Evolutionary conservation across 2,888 invertebrate genomes (phyloP), one percentile per base, ranked within the genome.

Genomic region (Meandrusa payeni): DNA sequence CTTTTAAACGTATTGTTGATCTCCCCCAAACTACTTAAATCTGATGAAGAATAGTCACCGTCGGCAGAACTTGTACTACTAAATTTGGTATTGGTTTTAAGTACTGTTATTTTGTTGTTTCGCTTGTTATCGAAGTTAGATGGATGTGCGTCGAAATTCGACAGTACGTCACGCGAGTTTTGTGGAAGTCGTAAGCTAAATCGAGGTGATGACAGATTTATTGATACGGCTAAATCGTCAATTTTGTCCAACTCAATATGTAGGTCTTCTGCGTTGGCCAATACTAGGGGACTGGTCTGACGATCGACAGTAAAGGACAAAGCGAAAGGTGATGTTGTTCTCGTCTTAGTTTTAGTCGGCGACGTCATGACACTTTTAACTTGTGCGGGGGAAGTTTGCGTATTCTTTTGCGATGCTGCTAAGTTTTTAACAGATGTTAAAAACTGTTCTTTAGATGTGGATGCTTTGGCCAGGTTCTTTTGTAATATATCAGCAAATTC

Each of bases 341-440:
- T 72, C 1, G 81, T 81, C 55, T 83, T 85, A 6, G 77, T 78
- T 52, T 50, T 70, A 11, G 71, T 76, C 2, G 88, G 88, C 7
- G 88, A 88, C 1, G 88, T 88, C 86, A 85, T 88, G 0, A 81
- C 70, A 55, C 73, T 67, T 57, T 81, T 85, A 0, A 78, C 78
- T 24, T 69, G 81, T 19, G 79, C 75, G 2, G 87, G 87, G 3
- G 88, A 86, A 0, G 88, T 88, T 55, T 88, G 88, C 2, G 88
- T 88, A 38, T 78, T 75, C 56, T 87, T 88, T 31, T 78, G 85
- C 5, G 59, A 59, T 1, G 74, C 64, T 7, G 61, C 51, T 2
- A 70, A 48, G 50, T 85, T 86, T 28, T 58, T 57, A n/a, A 55
- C 54, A 11, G 29, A 37, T n/a, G n/a, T n/a, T n/a, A n/a, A n/a